phyloP scores from a whole-genome alignment of 2,888 invertebrate genomes.

The Apamea monoglypha region DNA sequence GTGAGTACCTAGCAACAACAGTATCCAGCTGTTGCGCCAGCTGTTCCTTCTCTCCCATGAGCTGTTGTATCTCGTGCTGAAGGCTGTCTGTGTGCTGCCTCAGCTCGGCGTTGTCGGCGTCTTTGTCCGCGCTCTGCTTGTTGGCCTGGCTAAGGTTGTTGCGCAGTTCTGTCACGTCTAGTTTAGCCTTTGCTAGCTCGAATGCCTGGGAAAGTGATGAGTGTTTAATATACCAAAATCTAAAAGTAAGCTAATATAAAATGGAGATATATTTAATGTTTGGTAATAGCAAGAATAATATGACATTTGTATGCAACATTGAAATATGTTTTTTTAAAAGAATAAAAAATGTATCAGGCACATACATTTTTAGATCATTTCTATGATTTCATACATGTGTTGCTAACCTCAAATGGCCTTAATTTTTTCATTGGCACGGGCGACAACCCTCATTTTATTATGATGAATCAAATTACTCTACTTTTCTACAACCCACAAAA shows the following conservation, averaged over 20 bases:
- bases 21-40: conserved; percentile 73
- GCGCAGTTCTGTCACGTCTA: conserved; percentile 87
- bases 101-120: conserved; percentile 76
- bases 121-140: conserved; percentile 79
- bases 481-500: conserved; percentile 7
- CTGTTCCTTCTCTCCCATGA: conserved; percentile 74
- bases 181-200: conserved; percentile 86
- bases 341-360: neutral
- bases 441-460: neutral
- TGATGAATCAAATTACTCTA: conserved; percentile 25
- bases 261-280: neutral
- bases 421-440: conserved; percentile 14
- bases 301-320: neutral
- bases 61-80: conserved; percentile 71
- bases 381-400: conserved; percentile 8
- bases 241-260: neutral
- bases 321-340: neutral
- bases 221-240: neutral
- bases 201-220: conserved; percentile 78
- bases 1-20: conserved; percentile 78
- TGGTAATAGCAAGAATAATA: too few species aligned
- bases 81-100: conserved; percentile 71
- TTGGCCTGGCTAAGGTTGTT: conserved; percentile 88
- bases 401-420: conserved; percentile 5
- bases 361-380: neutral